phyloP scores from a whole-genome alignment of 1,140 invertebrate species.

The Phocides pigmalion region DNA sequence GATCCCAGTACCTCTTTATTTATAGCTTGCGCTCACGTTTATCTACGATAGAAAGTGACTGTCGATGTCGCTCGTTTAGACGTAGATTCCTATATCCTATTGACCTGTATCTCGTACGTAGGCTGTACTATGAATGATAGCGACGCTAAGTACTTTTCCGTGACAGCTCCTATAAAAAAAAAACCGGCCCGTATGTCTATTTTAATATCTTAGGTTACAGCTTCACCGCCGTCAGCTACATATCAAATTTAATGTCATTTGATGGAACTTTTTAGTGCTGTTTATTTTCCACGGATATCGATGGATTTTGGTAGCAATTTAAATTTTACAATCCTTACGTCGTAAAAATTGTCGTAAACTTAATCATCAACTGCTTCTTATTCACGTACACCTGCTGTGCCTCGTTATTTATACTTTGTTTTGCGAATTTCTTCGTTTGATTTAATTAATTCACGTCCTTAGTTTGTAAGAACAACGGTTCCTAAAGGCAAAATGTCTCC shows the following conservation, averaged over 20 bases:
- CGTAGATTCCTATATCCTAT: background rate
- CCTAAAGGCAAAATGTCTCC: background rate
- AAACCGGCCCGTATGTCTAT: background rate
- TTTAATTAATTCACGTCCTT: background rate
- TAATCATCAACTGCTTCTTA: conserved; percentile 44
- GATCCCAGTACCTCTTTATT: conserved; percentile 21
- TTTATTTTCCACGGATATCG: conserved; percentile 29
- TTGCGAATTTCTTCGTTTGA: conserved; percentile 11
- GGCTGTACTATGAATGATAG: too few relatives aligned
- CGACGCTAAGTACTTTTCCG: too few relatives aligned
- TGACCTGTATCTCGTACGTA: background rate
- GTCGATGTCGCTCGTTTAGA: background rate
- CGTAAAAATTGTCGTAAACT: conserved; percentile 50
- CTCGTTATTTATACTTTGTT: conserved; percentile 18
- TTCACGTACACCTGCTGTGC: conserved; percentile 44
- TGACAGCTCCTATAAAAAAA: background rate
- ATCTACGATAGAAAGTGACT: conserved; percentile 26
- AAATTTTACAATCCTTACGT: conserved; percentile 45
- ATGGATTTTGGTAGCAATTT: conserved; percentile 37
- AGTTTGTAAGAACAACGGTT: background rate
- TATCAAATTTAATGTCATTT: conserved; percentile 10
- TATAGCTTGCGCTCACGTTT: conserved; percentile 22
- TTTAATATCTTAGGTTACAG: conserved; percentile 2
- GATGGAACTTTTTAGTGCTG: conserved; percentile 10
- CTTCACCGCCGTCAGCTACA: background rate